phyloP scores from a whole-genome alignment of 2,113 vertebrate species.

The Cichladusa arquata region DNA sequence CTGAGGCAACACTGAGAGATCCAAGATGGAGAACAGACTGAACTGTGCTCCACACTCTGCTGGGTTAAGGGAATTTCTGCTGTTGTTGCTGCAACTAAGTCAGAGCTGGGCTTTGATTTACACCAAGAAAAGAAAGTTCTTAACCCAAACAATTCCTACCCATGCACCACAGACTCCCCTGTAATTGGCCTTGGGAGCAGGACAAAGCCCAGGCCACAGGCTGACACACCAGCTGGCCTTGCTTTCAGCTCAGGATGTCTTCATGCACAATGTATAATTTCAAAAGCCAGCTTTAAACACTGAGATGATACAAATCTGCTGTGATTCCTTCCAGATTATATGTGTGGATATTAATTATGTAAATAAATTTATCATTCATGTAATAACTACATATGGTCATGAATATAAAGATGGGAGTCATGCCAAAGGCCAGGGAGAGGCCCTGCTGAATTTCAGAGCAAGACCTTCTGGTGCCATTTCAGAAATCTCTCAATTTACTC shows the following conservation, averaged over 20 bases:
- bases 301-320: background rate
- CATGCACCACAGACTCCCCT: background rate
- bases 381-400: background rate
- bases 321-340: background rate
- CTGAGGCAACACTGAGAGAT: background rate
- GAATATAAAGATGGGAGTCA: background rate
- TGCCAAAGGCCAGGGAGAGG: background rate
- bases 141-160: background rate
- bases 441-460: background rate
- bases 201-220: background rate
- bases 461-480: background rate
- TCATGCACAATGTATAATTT: background rate
- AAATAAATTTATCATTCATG: background rate
- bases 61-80: background rate
- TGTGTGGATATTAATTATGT: background rate
- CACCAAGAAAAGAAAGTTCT: background rate
- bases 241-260: background rate
- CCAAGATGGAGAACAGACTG: background rate
- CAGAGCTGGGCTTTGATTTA: background rate
- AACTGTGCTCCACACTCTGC: background rate
- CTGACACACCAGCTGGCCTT: background rate
- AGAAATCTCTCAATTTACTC: background rate
- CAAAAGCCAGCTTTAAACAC: background rate
- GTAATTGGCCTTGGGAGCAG: background rate
- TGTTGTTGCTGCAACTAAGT: background rate